Conservation (phyloP, 2,888 invertebrate genomes). For the Tetramorium bicarinatum region DNA sequence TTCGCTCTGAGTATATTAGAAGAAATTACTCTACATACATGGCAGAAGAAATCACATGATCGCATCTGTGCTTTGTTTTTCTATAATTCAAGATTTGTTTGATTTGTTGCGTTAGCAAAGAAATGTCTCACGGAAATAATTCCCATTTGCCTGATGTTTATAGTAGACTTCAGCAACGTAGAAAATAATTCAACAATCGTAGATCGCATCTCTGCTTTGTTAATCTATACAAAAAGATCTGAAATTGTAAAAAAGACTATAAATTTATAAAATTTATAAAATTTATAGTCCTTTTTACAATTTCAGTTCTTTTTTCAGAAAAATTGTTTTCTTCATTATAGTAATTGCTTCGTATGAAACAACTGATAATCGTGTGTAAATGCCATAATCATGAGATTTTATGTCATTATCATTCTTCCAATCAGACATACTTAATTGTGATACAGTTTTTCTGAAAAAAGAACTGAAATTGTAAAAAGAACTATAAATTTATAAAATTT, state of each 20-base stretch:
- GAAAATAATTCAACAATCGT: background rate
- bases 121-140: constrained; percentile 7
- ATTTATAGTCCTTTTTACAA: background rate
- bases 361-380: background rate
- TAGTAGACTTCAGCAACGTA: background rate
- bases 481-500: too few species aligned
- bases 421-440: too few species aligned
- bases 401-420: too few species aligned
- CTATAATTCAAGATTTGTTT: too few species aligned
- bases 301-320: background rate
- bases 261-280: too few species aligned
- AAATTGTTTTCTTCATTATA: too few species aligned
- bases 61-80: too few species aligned
- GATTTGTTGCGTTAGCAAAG: background rate
- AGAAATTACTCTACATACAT: background rate
- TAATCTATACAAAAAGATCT: too few species aligned
- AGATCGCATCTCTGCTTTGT: background rate
- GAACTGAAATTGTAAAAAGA: too few species aligned
- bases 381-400: background rate
- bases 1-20: background rate
- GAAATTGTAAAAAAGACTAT: too few species aligned
- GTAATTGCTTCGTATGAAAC: background rate
- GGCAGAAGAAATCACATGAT: background rate
- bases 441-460: too few species aligned
- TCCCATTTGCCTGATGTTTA: background rate